These are phyloP conservation scores for Bombyx huttoni DNA, from an alignment of 2,888 invertebrate species.

Conservation along the genomic window DNA sequence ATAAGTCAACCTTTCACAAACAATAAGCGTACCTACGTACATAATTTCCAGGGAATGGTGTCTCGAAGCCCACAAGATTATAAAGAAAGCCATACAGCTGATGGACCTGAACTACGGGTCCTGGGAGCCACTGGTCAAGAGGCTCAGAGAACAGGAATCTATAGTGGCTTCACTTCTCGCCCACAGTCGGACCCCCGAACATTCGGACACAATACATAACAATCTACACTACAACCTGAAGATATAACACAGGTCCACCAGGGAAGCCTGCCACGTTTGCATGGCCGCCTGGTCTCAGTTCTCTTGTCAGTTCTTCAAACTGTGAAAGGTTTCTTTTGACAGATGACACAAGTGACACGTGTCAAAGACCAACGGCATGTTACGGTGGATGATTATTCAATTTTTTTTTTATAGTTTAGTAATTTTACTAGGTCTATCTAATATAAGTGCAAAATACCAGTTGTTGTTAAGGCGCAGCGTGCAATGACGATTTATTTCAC, in stretches of 20 bases:
- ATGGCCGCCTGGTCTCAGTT: background rate
- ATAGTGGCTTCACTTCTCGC: slow-evolving; percentile 41
- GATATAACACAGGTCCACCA: slow-evolving; percentile 19
- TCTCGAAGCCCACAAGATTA: slow-evolving; percentile 56
- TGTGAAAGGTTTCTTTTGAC: background rate
- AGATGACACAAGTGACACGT: background rate
- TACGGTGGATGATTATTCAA: too few species aligned
- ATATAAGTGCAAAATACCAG: too few species aligned
- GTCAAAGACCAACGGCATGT: background rate
- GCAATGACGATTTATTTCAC: too few species aligned
- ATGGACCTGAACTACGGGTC: slow-evolving; percentile 66
- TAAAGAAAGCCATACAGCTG: slow-evolving; percentile 61
- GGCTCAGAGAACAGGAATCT: slow-evolving; percentile 47
- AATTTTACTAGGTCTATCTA: too few species aligned
- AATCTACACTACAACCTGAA: slow-evolving; percentile 49
- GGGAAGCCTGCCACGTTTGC: background rate
- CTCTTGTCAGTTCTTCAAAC: background rate
- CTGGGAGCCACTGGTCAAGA: slow-evolving; percentile 57
- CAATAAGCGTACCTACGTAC: too few species aligned
- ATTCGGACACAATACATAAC: slow-evolving; percentile 32
- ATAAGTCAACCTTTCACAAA: too few species aligned
- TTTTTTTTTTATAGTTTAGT: too few species aligned
- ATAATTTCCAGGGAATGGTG: slow-evolving; percentile 46
- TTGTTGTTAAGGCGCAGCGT: too few species aligned
- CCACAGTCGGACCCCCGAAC: slow-evolving; percentile 24